Evolutionary conservation across 2,113 vertebrate genomes (phyloP).

Genomic region (Cebidichthys violaceus): DNA sequence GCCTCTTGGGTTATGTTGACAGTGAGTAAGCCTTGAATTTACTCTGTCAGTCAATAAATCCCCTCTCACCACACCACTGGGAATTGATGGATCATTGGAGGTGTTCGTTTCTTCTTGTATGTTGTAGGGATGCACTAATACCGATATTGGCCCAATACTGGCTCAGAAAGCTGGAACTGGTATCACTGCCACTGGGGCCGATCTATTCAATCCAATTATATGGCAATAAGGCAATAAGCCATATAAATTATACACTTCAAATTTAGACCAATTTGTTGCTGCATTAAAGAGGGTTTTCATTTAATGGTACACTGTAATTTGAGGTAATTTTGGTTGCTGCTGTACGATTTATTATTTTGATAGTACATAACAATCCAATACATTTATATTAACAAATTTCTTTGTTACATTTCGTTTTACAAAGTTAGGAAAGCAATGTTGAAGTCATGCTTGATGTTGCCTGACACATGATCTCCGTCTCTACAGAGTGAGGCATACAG

Average conservation of each 20-base stretch:
- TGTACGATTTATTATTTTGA: too few species aligned
- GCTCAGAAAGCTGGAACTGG: not conserved
- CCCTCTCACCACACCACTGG: slow-evolving; percentile 69
- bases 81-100: slow-evolving; percentile 75
- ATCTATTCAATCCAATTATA: not conserved
- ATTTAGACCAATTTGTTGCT: not conserved
- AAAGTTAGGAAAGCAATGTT: not conserved
- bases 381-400: too few species aligned
- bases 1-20: slow-evolving; percentile 76
- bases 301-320: not conserved
- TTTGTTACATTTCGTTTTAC: not conserved
- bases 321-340: not conserved
- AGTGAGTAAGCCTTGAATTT: slow-evolving; percentile 80
- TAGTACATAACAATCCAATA: too few species aligned
- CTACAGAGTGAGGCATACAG: not conserved
- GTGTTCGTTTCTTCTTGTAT: slow-evolving; percentile 60
- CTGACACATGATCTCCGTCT: not conserved
- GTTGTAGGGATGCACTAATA: slow-evolving; percentile 23
- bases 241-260: not conserved
- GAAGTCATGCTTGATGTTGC: not conserved
- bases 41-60: slow-evolving; percentile 78
- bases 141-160: not conserved
- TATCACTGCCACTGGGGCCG: not conserved
- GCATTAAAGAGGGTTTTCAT: not conserved
- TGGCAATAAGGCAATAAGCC: not conserved